Base-by-base conservation (phyloP, 1,140 invertebrate species). In the Leptinotarsa lineolata region DNA sequence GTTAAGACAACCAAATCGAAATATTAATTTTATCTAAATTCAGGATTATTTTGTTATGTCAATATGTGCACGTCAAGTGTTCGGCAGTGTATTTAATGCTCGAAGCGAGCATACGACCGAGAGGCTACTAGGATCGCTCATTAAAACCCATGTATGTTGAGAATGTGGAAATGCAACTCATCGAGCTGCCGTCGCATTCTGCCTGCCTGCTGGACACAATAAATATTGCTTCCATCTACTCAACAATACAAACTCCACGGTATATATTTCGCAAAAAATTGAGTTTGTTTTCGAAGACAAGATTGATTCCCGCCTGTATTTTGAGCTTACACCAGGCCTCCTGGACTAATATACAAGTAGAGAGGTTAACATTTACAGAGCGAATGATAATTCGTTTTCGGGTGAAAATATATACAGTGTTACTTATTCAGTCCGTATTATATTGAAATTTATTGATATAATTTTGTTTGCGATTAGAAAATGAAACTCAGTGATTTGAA, bases 141-240 rank as follows among this genome's bases (percentile, higher is more conserved):
- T 80, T 80, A 80, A 80, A 80, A 79, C 73, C 76, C 79, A 80
- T 79, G 79, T 80, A 80, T 80, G 79, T 79, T 68, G 79, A 80
- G 79, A 80, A 80, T 80, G 79, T 80, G 79, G 79, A 80, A 79
- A 80, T 75, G 79, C 78, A 79, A 80, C 73, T 79, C 72, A 59
- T 74, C 20, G 22, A 22, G 54, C 73, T 76, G 78, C 74, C 74
- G 78, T 77, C 75, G 78, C 79, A 78, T 80, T 80, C 78, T 80
- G 78, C 67, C 72, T 69, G 76, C 76, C 79, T 80, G 79, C 79
- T 80, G 79, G 79, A 80, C 79, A 80, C 79, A 79, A 80, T 80
- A 80, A 80, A 80, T 79, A 80, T 80, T 80, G 79, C 73, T 78
- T 80, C 77, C 78, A 78, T 80, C 79, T 79, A 76, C 76, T 80